These are phyloP conservation scores for Elaeidobius kamerunicus DNA, from an alignment of 2,888 invertebrate genomes.

Conservation along the genomic window DNA sequence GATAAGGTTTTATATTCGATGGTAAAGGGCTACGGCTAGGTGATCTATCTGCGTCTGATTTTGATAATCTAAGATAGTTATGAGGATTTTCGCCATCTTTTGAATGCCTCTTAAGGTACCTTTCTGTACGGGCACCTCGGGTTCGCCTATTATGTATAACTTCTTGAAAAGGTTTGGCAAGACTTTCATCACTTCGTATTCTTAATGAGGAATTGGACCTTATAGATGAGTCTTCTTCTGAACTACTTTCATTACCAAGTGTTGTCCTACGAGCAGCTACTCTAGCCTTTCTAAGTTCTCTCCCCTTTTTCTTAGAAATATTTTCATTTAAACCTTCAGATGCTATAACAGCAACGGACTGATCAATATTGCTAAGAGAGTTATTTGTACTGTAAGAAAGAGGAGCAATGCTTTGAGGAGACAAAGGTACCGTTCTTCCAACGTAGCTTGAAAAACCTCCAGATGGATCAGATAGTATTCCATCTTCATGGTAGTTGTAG, in stretches of 20 bases:
- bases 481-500: constrained; percentile 48
- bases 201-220: constrained; percentile 65
- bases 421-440: constrained; percentile 36
- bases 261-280: constrained; percentile 64
- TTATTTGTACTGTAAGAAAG: constrained; percentile 41
- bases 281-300: constrained; percentile 62
- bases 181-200: constrained; percentile 67
- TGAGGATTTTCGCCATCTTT: constrained; percentile 63
- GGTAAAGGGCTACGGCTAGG: constrained; percentile 41
- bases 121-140: constrained; percentile 73
- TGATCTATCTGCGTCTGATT: constrained; percentile 45
- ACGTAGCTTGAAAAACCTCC: constrained; percentile 40
- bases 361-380: constrained; percentile 36
- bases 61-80: constrained; percentile 40
- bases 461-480: constrained; percentile 59
- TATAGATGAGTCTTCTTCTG: constrained; percentile 69
- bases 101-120: constrained; percentile 73
- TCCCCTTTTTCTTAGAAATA: constrained; percentile 54
- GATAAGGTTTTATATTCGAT: constrained; percentile 29
- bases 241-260: constrained; percentile 62
- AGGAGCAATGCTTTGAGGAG: constrained; percentile 40
- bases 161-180: constrained; percentile 45
- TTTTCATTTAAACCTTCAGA: constrained; percentile 52
- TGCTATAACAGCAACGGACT: constrained; percentile 45
- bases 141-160: constrained; percentile 62